These are phyloP conservation scores for Sarcophaga caerulescens DNA, from an alignment of 2,888 invertebrate species.

Conservation along the genomic window DNA sequence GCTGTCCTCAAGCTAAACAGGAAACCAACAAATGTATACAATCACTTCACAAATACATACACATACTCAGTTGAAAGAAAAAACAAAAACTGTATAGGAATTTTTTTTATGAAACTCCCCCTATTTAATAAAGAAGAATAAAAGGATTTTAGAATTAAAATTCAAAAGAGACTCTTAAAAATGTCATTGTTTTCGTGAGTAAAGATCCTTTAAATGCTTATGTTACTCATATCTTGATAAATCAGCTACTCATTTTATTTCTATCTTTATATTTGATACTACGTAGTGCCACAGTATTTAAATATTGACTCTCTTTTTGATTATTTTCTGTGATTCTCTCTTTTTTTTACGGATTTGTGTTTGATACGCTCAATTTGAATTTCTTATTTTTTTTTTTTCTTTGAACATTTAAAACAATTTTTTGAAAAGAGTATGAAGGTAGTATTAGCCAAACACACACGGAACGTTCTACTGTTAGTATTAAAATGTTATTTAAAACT, in stretches of 20 bases:
- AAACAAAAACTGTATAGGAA: not conserved
- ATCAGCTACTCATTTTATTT: not conserved
- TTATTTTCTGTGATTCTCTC: too few species aligned
- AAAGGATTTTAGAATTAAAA: not conserved
- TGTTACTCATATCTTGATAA: too few species aligned
- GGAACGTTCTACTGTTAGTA: too few species aligned
- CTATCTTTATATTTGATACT: not conserved
- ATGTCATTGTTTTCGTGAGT: not conserved
- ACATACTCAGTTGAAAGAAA: not conserved
- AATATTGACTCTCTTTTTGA: too few species aligned
- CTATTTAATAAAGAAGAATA: not conserved
- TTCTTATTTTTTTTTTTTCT: too few species aligned
- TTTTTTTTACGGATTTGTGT: too few species aligned
- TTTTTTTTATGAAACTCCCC: not conserved
- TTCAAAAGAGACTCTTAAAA: not conserved
- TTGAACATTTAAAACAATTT: too few species aligned
- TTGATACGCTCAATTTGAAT: too few species aligned
- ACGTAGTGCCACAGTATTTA: too few species aligned
- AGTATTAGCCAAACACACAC: too few species aligned
- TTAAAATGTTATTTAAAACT: too few species aligned
- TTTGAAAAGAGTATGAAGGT: too few species aligned
- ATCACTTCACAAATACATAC: not conserved
- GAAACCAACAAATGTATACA: not conserved
- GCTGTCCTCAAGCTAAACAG: not conserved
- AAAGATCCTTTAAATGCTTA: not conserved